Evolutionary conservation across 2,797 vertebrate genomes (phyloP), one percentile per base, ranked within the genome.

Genomic region (Babyrousa celebensis): DNA sequence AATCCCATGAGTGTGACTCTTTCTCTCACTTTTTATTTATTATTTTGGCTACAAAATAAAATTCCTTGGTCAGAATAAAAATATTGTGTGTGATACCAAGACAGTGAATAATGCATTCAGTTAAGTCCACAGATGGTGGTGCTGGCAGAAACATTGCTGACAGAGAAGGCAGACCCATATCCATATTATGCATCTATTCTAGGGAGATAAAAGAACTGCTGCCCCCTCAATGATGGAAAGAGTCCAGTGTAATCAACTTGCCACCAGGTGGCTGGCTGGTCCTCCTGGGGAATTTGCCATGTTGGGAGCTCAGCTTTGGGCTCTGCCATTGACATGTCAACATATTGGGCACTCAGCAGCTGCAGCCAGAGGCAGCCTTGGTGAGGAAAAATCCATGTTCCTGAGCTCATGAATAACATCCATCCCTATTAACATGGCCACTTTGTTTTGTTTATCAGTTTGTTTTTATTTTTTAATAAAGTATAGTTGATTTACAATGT

Each of bases 41-140:
- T 95, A 92, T 63, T 32, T 40, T 85, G 84, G 27, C 77, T 94
- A 94, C 65, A 95, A 96, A 97, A 96, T 96, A 85, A 91, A 96
- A 93, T 67, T 96, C 40, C 58, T 96, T 36, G 17, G 80, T 96
- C 84, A 95, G 96, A 96, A 93, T 90, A 94, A 96, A 97, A 97
- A 92, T 96, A 96, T 94, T 89, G 79, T 96, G 43, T 96, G 88
- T 85, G 84, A 88, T 96, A 97, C 54, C 75, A 85, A 97, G 93
- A 95, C 89, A 96, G 95, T 96, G 96, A 97, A 97, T 97, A 97
- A 97, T 96, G 58, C 80, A 95, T 95, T 97, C 77, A 96, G 54
- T 93, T 93, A 97, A 91, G 72, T 36, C 85, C 95, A 97, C 97
- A 98, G 97, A 98, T 97, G 96, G 97, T 88, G 67, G 83, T 74